Evolutionary conservation across 2,888 invertebrate species (phyloP).

Genomic region (Stramonita haemastoma): DNA sequence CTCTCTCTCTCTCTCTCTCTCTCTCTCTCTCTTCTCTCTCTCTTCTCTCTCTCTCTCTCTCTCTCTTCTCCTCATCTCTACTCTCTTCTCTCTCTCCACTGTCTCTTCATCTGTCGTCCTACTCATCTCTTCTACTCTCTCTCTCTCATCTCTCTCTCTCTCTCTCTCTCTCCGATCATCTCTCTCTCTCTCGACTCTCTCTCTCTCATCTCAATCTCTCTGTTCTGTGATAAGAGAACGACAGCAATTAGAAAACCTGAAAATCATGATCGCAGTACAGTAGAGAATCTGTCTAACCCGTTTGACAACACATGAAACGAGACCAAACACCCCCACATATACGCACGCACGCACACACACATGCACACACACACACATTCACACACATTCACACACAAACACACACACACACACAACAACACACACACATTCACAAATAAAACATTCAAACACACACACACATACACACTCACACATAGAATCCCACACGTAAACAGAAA

Average conservation of each 20-base stretch:
- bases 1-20: neutral
- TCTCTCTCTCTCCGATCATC: neutral
- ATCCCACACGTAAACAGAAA: neutral
- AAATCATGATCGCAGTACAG: neutral
- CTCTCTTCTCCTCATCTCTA: neutral
- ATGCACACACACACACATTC: neutral
- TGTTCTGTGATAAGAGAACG: neutral
- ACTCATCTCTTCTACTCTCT: no score
- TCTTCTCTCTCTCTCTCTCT: neutral
- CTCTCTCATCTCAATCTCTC: neutral
- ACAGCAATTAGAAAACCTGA: neutral
- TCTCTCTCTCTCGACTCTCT: neutral
- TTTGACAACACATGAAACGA: neutral
- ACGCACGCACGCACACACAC: neutral
- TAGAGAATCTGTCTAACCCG: neutral
- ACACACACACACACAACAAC: neutral
- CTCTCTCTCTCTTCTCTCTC: neutral
- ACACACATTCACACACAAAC: neutral
- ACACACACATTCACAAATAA: no score
- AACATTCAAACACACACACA: no score
- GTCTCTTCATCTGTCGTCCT: neutral
- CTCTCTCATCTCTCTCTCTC: neutral
- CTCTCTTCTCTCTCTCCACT: neutral
- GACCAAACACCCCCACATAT: no score
- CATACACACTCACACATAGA: neutral